Evolutionary conservation across 2,888 invertebrate genomes (phyloP).

Genomic region (Entomobrya multifasciata): DNA sequence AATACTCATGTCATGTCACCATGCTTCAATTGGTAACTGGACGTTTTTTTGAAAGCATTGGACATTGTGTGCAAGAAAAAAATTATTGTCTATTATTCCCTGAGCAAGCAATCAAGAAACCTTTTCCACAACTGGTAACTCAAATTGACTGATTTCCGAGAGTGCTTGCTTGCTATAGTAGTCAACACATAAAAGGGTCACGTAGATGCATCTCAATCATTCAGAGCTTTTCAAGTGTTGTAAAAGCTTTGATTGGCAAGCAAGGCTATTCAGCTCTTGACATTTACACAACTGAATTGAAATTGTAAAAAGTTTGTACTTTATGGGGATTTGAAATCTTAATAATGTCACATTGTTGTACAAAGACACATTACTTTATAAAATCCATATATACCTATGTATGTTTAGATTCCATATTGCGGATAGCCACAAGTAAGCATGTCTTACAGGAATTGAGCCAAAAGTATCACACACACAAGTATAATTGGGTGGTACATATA

Average conservation of each 20-base stretch:
- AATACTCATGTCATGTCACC: slow-evolving; percentile 25
- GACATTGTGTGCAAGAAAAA: slow-evolving; percentile 20
- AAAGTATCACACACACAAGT: not conserved
- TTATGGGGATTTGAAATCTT: slow-evolving; percentile 49
- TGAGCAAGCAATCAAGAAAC: slow-evolving; percentile 48
- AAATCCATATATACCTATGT: not conserved
- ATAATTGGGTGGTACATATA: slow-evolving; percentile 1
- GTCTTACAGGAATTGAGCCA: too few relatives aligned
- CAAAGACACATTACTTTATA: not conserved
- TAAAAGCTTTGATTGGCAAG: slow-evolving; percentile 61
- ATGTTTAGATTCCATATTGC: not conserved
- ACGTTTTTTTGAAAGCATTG: slow-evolving; percentile 26
- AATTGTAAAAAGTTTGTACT: slow-evolving; percentile 17
- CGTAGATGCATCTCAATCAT: slow-evolving; percentile 67
- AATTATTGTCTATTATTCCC: slow-evolving; percentile 36
- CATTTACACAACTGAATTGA: slow-evolving; percentile 22
- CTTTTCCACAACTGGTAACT: slow-evolving; percentile 34
- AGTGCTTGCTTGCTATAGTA: slow-evolving; percentile 27
- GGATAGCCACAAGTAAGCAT: not conserved
- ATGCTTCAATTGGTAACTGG: slow-evolving; percentile 14
- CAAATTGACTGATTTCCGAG: slow-evolving; percentile 44
- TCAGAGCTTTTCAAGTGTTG: slow-evolving; percentile 59
- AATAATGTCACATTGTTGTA: slow-evolving; percentile 44
- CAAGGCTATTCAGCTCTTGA: slow-evolving; percentile 58
- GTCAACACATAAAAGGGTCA: slow-evolving; percentile 36